Percentiles rank a stretch among this genome's conserved stretches.
phyloP scores from a whole-genome alignment of 2,888 invertebrate species.

The Lydus trimaculatus region DNA sequence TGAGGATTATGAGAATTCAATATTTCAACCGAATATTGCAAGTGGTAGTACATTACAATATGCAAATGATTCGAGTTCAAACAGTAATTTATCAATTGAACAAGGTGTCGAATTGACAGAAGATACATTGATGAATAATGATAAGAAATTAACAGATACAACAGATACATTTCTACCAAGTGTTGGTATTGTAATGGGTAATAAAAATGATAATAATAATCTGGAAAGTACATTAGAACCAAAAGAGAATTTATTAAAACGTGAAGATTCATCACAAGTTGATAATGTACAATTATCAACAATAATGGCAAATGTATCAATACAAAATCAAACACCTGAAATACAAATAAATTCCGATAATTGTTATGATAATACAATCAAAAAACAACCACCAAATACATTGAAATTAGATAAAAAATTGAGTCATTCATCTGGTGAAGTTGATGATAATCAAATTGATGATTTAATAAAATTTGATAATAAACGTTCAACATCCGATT shows the following conservation, averaged over 20 bases:
- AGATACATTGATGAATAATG: constrained; percentile 34
- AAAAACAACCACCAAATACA: constrained; percentile 63
- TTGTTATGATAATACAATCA: constrained; percentile 50
- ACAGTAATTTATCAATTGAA: constrained; percentile 40
- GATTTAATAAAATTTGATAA: constrained; percentile 45
- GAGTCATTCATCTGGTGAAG: constrained; percentile 75
- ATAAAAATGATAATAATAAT: constrained; percentile 21
- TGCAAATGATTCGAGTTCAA: constrained; percentile 42
- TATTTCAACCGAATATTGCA: constrained; percentile 56
- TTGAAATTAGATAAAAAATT: constrained; percentile 68
- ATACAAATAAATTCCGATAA: constrained; percentile 56
- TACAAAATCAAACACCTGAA: constrained; percentile 53
- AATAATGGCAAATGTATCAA: constrained; percentile 57
- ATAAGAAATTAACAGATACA: constrained; percentile 34
- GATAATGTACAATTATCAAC: constrained; percentile 58
- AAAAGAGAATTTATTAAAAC: constrained; percentile 59
- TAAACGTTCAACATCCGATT: constrained; percentile 69
- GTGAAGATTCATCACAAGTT: constrained; percentile 56
- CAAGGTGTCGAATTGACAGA: constrained; percentile 55
- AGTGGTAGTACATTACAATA: constrained; percentile 41
- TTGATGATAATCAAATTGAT: constrained; percentile 59
- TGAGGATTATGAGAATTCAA: constrained; percentile 71
- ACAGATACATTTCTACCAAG: constrained; percentile 69
- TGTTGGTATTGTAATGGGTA: constrained; percentile 70
- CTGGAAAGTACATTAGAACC: constrained; percentile 52